phyloP scores from a whole-genome alignment of 2,888 invertebrate species.

The Invenusta paracnida region DNA sequence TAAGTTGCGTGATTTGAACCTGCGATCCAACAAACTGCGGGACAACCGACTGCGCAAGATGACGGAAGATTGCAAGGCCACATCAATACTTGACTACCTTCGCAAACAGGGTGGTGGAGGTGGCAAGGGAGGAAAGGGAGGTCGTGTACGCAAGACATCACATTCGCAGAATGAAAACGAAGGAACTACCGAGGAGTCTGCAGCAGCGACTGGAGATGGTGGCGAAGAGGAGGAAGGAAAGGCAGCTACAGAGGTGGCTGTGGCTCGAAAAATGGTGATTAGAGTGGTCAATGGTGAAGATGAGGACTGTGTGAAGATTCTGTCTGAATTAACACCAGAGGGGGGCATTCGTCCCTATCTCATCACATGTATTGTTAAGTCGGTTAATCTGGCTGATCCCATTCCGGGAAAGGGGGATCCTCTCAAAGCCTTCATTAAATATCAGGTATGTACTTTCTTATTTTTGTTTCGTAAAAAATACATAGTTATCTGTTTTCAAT shows the following conservation, averaged over 20 bases:
- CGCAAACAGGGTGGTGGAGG: constrained; percentile 58
- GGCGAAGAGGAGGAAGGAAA: not conserved
- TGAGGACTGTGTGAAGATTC: constrained; percentile 50
- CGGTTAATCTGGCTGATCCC: constrained; percentile 64
- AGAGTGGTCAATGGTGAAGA: constrained; percentile 57
- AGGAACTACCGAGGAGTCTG: not conserved
- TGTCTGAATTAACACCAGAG: constrained; percentile 55
- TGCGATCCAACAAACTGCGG: constrained; percentile 71
- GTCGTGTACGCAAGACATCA: constrained; percentile 51
- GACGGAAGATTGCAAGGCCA: constrained; percentile 68
- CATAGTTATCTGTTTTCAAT: no score
- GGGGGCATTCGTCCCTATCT: constrained; percentile 67
- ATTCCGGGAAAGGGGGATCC: not conserved
- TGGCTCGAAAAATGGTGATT: constrained; percentile 39
- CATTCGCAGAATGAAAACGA: not conserved
- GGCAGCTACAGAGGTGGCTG: not conserved
- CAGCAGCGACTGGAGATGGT: no score
- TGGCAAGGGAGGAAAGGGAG: constrained; percentile 52
- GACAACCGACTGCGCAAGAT: constrained; percentile 73
- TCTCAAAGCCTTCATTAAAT: constrained; percentile 3
- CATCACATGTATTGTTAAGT: constrained; percentile 70
- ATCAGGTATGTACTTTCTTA: not conserved
- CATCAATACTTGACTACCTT: constrained; percentile 72
- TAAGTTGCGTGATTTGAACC: constrained; percentile 73
- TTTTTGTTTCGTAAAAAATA: no score